Conservation (phyloP, 2,797 vertebrate species). For the Takifugu ocellatus region DNA sequence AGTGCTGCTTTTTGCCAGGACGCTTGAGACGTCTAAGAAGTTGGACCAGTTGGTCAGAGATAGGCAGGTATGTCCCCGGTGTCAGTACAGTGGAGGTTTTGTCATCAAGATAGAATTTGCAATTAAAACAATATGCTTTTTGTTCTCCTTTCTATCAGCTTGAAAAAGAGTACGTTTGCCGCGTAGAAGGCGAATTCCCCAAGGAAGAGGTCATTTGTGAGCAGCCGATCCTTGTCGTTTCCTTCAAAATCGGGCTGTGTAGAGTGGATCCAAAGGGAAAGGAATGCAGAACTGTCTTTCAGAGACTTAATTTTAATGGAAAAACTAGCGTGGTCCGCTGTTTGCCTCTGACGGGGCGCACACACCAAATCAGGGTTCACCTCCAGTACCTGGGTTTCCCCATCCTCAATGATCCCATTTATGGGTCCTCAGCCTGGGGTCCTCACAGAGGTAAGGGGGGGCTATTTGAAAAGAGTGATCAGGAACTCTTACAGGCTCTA, state of each 20-base stretch:
- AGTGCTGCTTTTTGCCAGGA: conserved; percentile 94
- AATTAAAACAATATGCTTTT: background rate
- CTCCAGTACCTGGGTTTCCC: conserved; percentile 94
- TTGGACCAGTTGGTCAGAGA: conserved; percentile 91
- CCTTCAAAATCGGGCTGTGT: conserved; percentile 87
- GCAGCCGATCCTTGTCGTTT: conserved; percentile 92
- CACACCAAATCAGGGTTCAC: conserved; percentile 97
- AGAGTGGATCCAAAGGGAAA: conserved; percentile 91
- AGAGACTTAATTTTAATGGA: conserved; percentile 88
- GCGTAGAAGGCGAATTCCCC: conserved; percentile 91
- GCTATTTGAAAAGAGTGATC: conserved; percentile 79
- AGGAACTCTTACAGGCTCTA: conserved; percentile 85
- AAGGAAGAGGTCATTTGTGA: conserved; percentile 82
- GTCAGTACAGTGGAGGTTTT: background rate
- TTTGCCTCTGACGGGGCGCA: conserved; percentile 88
- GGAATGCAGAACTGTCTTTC: conserved; percentile 86
- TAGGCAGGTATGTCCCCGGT: conserved; percentile 69
- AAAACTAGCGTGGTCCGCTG: conserved; percentile 87
- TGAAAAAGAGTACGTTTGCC: conserved; percentile 95
- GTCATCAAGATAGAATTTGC: background rate
- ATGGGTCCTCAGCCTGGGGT: conserved; percentile 90
- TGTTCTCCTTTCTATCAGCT: conserved; percentile 71
- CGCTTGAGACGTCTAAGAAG: conserved; percentile 82
- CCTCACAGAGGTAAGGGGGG: conserved; percentile 85
- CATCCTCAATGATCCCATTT: conserved; percentile 94